Conservation (phyloP, 2,113 vertebrate species). For the Tretioscincus oriximinensis region DNA sequence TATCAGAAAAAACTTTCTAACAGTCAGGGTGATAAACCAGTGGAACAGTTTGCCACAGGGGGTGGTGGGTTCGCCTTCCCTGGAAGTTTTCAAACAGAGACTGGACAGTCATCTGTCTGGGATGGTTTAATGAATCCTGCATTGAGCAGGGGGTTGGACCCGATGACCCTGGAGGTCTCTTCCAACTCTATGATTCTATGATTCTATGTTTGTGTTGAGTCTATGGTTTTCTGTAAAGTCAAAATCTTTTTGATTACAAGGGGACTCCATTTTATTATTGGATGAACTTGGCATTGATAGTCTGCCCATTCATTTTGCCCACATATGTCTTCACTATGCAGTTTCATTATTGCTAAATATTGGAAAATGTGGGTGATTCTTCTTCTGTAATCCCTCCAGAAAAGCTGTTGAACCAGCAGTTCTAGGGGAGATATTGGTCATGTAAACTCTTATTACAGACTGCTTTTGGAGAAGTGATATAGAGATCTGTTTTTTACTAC, state of each 20-base stretch:
- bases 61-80: too few relatives aligned
- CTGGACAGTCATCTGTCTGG: too few relatives aligned
- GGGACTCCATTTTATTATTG: not conserved
- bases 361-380: not conserved
- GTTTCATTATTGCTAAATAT: not conserved
- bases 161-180: too few relatives aligned
- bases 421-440: rapidly evolving
- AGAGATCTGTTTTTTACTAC: not conserved
- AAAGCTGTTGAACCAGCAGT: not conserved
- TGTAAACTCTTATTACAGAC: not conserved
- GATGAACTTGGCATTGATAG: not conserved
- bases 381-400: not conserved
- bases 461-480: not conserved
- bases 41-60: too few relatives aligned
- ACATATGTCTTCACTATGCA: not conserved
- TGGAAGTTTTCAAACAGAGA: too few relatives aligned
- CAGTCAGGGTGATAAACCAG: too few relatives aligned
- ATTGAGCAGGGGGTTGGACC: too few relatives aligned
- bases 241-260: not conserved
- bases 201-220: not conserved
- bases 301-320: not conserved
- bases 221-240: not conserved
- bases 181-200: too few relatives aligned
- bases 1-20: too few relatives aligned
- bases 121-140: too few relatives aligned